These are phyloP conservation scores for Nudaria mundana DNA, from an alignment of 2,888 invertebrate genomes.

Conservation along the genomic window DNA sequence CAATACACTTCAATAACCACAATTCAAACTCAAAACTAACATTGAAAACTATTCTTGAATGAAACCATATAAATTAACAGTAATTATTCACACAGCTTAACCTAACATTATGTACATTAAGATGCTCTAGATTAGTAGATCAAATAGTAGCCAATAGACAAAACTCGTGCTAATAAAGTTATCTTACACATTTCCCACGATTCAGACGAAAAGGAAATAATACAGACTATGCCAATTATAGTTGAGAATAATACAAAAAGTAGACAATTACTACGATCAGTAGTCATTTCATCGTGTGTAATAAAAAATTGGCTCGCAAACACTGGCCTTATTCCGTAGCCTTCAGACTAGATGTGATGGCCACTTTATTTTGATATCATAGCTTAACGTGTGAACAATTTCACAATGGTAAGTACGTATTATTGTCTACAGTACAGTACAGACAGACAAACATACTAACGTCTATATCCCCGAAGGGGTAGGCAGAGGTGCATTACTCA, in stretches of 20 bases:
- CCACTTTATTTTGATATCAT: constrained; percentile 47
- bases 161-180: constrained; percentile 24
- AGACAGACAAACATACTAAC: no score
- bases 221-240: constrained; percentile 29
- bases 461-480: no score
- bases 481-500: no score
- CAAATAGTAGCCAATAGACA: constrained; percentile 14
- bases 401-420: no score
- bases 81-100: constrained; percentile 1
- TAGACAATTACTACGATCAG: constrained; percentile 40
- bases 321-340: constrained; percentile 41
- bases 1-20: background rate
- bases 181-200: constrained; percentile 37
- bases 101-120: constrained; percentile 2
- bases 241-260: constrained; percentile 39
- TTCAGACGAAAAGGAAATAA: constrained; percentile 31
- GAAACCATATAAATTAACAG: background rate
- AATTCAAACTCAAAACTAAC: background rate
- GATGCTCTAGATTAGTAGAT: constrained; percentile 5
- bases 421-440: no score
- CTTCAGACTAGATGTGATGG: constrained; percentile 47
- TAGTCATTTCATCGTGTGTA: constrained; percentile 49
- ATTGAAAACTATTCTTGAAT: constrained; percentile 1
- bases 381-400: constrained; percentile 49
- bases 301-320: constrained; percentile 42